Percentiles rank a stretch among this genome's conserved stretches.
Evolutionary conservation across 2,797 vertebrate species (phyloP).

Genomic region (Phylloscopus collybita): DNA sequence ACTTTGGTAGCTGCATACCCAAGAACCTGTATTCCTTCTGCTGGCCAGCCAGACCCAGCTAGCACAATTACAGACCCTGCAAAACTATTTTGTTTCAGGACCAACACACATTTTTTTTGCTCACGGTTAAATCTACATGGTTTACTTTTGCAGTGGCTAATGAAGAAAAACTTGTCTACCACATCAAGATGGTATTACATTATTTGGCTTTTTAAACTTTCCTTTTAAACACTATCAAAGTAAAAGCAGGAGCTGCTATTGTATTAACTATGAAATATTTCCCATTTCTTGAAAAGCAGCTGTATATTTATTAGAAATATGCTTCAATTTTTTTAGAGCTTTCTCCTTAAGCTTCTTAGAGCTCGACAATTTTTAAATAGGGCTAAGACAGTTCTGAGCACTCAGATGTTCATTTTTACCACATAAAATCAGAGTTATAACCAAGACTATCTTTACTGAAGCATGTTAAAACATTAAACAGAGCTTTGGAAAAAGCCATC

Average conservation of each 20-base stretch:
- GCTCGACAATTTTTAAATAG: not conserved
- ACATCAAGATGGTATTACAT: not conserved
- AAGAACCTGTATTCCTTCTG: not conserved
- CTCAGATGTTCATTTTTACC: not conserved
- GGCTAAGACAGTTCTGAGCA: not conserved
- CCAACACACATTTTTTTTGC: not conserved
- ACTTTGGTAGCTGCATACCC: not conserved
- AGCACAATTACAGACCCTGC: not conserved
- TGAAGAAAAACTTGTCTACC: not conserved
- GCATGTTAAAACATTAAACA: not conserved
- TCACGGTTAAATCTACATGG: not conserved
- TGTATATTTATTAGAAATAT: not conserved
- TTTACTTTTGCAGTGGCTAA: not conserved
- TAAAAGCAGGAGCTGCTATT: not conserved
- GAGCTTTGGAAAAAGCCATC: not conserved
- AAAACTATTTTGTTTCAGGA: not conserved
- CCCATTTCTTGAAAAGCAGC: not conserved
- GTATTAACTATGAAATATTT: not conserved
- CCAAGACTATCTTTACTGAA: not conserved
- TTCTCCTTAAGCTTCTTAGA: not conserved
- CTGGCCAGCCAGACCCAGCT: not conserved
- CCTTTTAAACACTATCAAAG: not conserved
- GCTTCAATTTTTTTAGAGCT: not conserved
- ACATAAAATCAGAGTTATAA: not conserved
- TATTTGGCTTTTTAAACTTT: not conserved